Evolutionary conservation across 2,888 invertebrate species (phyloP).

Genomic region (Allygus modestus): DNA sequence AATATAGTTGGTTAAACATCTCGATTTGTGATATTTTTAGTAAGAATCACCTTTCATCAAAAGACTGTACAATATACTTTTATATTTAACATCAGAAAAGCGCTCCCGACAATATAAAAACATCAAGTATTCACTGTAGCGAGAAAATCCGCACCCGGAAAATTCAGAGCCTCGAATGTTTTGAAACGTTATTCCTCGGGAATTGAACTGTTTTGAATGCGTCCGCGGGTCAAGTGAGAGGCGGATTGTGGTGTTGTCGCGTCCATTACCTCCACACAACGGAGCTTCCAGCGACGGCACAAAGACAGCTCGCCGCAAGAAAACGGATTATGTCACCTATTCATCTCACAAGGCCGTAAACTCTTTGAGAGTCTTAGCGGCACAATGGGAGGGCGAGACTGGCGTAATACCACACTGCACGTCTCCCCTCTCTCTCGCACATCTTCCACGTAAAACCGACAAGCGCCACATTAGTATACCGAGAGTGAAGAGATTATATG

Average conservation of each 20-base stretch:
- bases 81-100: no score
- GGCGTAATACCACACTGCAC: conserved; percentile 3
- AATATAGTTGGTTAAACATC: no score
- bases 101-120: no score
- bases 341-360: conserved; percentile 42
- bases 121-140: no score
- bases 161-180: no score
- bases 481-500: no score
- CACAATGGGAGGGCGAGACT: conserved; percentile 16
- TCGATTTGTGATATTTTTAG: no score
- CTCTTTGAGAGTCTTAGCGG: conserved; percentile 42
- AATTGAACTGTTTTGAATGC: conserved; percentile 13
- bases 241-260: background rate
- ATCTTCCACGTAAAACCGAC: no score
- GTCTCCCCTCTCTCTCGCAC: background rate
- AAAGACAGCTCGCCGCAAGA: conserved; percentile 49
- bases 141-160: no score
- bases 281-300: background rate
- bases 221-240: background rate
- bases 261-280: conserved; percentile 23
- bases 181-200: no score
- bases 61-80: no score
- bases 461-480: background rate
- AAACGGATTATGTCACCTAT: conserved; percentile 53
- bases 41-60: no score